Conservation (phyloP, 1,140 invertebrate species). For the Papilio machaon region DNA sequence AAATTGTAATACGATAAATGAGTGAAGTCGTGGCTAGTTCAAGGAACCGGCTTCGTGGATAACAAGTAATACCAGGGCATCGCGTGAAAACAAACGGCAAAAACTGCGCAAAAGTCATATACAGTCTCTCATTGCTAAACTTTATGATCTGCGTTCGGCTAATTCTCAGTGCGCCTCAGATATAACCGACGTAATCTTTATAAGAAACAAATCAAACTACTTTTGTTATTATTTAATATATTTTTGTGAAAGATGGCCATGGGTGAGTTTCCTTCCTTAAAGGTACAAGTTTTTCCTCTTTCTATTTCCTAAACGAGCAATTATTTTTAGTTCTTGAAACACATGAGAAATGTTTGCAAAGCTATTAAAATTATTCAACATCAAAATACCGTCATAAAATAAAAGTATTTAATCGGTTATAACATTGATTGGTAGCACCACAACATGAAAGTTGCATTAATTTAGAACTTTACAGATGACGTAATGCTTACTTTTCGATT, state of each 20-base stretch:
- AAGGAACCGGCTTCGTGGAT: slow-evolving; percentile 65
- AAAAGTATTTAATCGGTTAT: too few species aligned
- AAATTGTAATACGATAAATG: slow-evolving; percentile 79
- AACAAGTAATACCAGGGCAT: slow-evolving; percentile 71
- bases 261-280: neutral
- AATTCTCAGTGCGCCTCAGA: slow-evolving; percentile 63
- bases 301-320: neutral
- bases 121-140: slow-evolving; percentile 58
- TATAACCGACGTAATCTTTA: neutral
- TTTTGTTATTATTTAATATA: neutral
- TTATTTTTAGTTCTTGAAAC: neutral
- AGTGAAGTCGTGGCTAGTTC: slow-evolving; percentile 60
- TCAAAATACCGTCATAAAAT: too few species aligned
- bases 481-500: neutral
- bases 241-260: neutral
- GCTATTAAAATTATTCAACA: too few species aligned
- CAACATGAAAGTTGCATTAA: too few species aligned
- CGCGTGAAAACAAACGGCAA: slow-evolving; percentile 76
- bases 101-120: slow-evolving; percentile 67
- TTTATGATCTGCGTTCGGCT: slow-evolving; percentile 67
- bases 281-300: neutral
- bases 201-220: neutral
- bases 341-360: neutral
- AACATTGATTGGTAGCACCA: too few species aligned
- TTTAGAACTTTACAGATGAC: neutral